phyloP scores from a whole-genome alignment of 92 coral and sea anemone species.

The Micromussa lordhowensis region DNA sequence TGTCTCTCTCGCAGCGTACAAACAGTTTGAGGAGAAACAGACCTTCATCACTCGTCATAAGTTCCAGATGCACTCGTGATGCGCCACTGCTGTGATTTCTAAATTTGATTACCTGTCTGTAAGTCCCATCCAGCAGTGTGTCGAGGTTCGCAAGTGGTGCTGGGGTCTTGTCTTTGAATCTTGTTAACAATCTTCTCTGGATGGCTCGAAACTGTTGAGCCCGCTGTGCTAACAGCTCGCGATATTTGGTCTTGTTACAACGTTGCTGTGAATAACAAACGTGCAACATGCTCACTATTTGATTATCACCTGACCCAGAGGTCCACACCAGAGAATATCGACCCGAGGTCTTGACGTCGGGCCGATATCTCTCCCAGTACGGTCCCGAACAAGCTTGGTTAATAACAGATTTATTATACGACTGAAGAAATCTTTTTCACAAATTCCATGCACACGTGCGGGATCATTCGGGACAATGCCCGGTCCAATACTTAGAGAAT shows the following conservation, averaged over 20 bases:
- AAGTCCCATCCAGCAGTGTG: conserved; percentile 95
- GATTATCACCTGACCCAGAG: neutral
- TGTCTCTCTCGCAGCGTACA: neutral
- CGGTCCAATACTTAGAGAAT: too few relatives aligned
- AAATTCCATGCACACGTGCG: too few relatives aligned
- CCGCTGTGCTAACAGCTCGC: conserved; percentile 92
- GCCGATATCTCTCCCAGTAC: too few relatives aligned
- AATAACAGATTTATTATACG: too few relatives aligned
- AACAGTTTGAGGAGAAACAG: neutral
- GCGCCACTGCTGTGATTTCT: neutral
- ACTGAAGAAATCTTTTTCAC: too few relatives aligned
- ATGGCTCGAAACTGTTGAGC: conserved; percentile 99
- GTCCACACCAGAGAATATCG: too few relatives aligned
- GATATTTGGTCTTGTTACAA: conserved; percentile 84
- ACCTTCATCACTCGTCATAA: neutral
- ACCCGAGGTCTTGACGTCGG: too few relatives aligned
- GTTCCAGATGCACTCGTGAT: too few relatives aligned
- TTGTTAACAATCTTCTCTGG: conserved; percentile 90
- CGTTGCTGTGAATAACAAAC: conserved; percentile 75
- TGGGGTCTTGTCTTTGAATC: conserved; percentile 98
- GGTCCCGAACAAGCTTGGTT: too few relatives aligned
- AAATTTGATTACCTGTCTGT: conserved; percentile 82
- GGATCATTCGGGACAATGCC: too few relatives aligned
- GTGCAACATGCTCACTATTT: neutral
- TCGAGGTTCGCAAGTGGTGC: conserved; percentile 96